These are phyloP conservation scores for Chloromyia formosa DNA, from an alignment of 2,888 invertebrate species.

Conservation along the genomic window DNA sequence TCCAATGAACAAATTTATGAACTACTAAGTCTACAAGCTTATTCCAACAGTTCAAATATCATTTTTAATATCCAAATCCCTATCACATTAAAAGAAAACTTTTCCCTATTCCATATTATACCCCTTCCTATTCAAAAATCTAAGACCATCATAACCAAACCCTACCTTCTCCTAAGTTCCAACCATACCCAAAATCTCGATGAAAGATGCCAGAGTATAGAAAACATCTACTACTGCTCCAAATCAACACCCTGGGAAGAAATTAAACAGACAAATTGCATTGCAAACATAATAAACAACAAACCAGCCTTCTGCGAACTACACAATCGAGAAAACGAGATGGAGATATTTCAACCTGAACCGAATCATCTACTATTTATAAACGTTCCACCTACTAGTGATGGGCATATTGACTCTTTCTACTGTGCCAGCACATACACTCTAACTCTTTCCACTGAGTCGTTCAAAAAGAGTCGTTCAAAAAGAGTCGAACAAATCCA, in stretches of 20 bases:
- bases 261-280: background rate
- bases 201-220: background rate
- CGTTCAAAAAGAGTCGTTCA: no score
- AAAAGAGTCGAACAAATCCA: no score
- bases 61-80: slow-evolving; percentile 13
- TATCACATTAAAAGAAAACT: background rate
- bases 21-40: slow-evolving; percentile 19
- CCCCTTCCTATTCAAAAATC: slow-evolving; percentile 2
- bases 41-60: slow-evolving; percentile 7
- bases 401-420: no score
- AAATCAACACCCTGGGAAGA: background rate
- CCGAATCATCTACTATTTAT: background rate
- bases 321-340: background rate
- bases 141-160: background rate
- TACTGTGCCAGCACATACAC: no score
- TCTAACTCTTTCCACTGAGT: no score
- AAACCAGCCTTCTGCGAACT: slow-evolving; percentile 14
- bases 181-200: background rate
- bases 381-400: background rate
- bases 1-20: slow-evolving; percentile 26
- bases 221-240: background rate
- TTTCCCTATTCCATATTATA: slow-evolving; percentile 1
- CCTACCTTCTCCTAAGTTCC: background rate
- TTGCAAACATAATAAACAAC: background rate
- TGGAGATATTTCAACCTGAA: background rate